Conservation (phyloP, 2,888 invertebrate genomes). For the Koerneria pararmatus region DNA sequence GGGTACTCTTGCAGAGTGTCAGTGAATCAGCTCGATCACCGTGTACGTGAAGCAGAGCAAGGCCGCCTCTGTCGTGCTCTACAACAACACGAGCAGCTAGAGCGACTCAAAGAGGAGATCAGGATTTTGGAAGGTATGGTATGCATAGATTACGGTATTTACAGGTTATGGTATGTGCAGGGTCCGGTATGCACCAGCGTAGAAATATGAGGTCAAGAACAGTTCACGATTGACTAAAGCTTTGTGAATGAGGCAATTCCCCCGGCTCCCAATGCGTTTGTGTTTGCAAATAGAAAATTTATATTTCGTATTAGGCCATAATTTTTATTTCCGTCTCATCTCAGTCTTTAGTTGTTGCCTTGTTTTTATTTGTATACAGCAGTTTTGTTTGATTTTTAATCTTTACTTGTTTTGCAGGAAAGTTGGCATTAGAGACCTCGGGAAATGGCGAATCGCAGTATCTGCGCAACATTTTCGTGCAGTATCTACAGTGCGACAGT, state of each 20-base stretch:
- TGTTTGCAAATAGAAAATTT: too few species aligned
- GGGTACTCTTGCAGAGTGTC: slow-evolving; percentile 67
- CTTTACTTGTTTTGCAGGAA: slow-evolving; percentile 39
- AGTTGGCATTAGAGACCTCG: slow-evolving; percentile 66
- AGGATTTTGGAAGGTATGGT: slow-evolving; percentile 60
- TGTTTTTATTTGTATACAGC: too few species aligned
- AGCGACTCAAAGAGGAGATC: slow-evolving; percentile 66
- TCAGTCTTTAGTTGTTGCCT: too few species aligned
- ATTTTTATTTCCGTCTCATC: too few species aligned
- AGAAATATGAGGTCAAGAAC: too few species aligned
- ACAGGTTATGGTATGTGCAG: too few species aligned
- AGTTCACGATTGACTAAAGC: too few species aligned
- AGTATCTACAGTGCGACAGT: slow-evolving; percentile 74
- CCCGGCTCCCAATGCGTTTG: too few species aligned
- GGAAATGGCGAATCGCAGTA: slow-evolving; percentile 72
- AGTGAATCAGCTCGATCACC: slow-evolving; percentile 67
- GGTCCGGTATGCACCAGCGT: too few species aligned
- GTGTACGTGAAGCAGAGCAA: slow-evolving; percentile 66
- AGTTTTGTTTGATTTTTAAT: too few species aligned
- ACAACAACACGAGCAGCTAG: slow-evolving; percentile 65
- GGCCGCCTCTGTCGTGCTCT: slow-evolving; percentile 57
- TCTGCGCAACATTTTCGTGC: slow-evolving; percentile 81
- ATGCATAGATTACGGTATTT: neutral
- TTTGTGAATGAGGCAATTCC: too few species aligned
- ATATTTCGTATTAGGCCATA: too few species aligned